These are phyloP conservation scores for Paralichthys olivaceus DNA, from an alignment of 2,113 vertebrate genomes.

Conservation along the genomic window DNA sequence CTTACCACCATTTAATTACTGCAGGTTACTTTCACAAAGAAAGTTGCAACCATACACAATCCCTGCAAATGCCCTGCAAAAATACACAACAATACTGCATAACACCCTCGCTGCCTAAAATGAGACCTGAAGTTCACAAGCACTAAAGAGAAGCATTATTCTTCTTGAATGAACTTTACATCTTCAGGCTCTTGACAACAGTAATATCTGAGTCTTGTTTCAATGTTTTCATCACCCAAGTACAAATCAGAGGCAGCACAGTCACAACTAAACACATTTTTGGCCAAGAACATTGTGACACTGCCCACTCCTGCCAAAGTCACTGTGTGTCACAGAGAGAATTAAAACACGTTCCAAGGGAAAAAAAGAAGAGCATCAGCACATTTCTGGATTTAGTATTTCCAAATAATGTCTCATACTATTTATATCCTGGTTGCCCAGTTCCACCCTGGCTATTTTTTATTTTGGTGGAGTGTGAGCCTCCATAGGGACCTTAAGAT, in stretches of 20 bases:
- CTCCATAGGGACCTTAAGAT: background rate
- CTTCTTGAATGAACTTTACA: background rate
- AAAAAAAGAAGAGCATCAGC: background rate
- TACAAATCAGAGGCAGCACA: slow-evolving; percentile 21
- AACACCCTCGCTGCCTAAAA: background rate
- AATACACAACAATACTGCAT: background rate
- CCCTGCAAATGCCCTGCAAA: background rate
- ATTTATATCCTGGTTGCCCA: background rate
- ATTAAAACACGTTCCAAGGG: background rate
- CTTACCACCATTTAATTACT: no score
- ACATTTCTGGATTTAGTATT: background rate
- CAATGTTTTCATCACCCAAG: slow-evolving; percentile 22
- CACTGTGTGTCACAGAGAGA: background rate
- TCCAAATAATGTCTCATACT: background rate
- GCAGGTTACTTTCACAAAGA: no score
- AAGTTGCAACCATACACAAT: no score
- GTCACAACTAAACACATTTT: slow-evolving; percentile 34
- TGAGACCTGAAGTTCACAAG: background rate
- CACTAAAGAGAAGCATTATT: background rate
- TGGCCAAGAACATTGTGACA: slow-evolving; percentile 47
- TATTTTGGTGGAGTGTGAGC: no score
- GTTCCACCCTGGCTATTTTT: background rate
- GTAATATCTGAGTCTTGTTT: background rate
- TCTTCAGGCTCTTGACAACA: slow-evolving; percentile 14
- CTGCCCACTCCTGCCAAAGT: slow-evolving; percentile 13